These are phyloP conservation scores for Pampus argenteus DNA, from an alignment of 2,797 vertebrate genomes.

Conservation along the genomic window DNA sequence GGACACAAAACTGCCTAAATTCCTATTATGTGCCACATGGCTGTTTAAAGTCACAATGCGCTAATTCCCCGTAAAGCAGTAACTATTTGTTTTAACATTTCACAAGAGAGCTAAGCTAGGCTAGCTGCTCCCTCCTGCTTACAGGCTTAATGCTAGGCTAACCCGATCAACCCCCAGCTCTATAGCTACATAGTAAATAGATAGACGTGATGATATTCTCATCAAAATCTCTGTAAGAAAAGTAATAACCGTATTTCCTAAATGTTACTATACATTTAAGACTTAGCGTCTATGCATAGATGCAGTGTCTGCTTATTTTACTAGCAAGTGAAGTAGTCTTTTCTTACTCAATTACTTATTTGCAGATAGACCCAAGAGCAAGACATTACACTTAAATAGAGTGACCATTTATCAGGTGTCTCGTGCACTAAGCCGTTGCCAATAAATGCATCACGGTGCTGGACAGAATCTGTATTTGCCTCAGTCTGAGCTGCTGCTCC, in stretches of 20 bases:
- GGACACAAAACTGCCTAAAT: background rate
- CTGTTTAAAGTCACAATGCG: background rate
- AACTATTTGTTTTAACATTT: too few species aligned
- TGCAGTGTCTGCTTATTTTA: background rate
- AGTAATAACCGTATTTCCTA: too few species aligned
- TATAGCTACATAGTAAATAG: too few species aligned
- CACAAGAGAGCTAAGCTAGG: too few species aligned
- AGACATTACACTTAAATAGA: background rate
- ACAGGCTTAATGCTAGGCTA: too few species aligned
- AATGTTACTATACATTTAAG: background rate
- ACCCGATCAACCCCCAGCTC: too few species aligned
- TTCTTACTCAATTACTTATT: background rate
- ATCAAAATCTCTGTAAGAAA: too few species aligned
- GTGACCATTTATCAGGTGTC: background rate
- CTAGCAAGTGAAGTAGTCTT: background rate
- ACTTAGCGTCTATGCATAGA: background rate
- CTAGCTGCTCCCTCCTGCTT: too few species aligned
- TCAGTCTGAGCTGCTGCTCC: constrained; percentile 32
- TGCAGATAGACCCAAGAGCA: background rate
- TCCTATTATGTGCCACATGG: background rate
- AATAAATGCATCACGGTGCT: constrained; percentile 25
- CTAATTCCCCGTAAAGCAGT: too few species aligned
- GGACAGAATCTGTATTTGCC: constrained; percentile 31
- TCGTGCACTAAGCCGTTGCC: constrained; percentile 2
- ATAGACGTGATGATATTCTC: too few species aligned